Percentiles rank a stretch among this genome's conserved stretches.
Evolutionary conservation across 2,888 invertebrate species (phyloP).

Genomic region (Nymphalis urticae): DNA sequence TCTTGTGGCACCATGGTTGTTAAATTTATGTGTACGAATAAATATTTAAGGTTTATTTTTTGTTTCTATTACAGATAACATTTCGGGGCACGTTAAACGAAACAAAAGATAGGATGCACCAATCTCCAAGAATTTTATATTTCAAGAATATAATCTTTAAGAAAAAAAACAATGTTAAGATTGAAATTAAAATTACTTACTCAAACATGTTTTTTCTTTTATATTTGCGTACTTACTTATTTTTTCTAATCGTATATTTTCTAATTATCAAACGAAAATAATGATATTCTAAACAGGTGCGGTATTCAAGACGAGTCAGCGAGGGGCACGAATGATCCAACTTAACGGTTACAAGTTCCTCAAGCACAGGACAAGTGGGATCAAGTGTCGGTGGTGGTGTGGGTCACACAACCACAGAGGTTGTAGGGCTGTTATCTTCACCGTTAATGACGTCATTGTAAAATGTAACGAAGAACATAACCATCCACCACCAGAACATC

Average conservation of each 20-base stretch:
- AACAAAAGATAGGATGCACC: neutral
- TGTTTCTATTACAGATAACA: constrained; percentile 4
- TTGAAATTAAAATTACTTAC: too few relatives aligned
- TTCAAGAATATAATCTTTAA: too few relatives aligned
- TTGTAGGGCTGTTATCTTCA: constrained; percentile 47
- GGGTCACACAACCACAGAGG: constrained; percentile 32
- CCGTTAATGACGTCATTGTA: constrained; percentile 37
- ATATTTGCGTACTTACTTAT: too few relatives aligned
- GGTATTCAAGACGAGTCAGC: constrained; percentile 20
- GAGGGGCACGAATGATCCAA: constrained; percentile 41
- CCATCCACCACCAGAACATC: constrained; percentile 31
- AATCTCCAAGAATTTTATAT: neutral
- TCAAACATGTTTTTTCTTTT: too few relatives aligned
- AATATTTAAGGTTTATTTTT: neutral
- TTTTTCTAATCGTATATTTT: too few relatives aligned
- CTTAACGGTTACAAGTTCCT: constrained; percentile 43
- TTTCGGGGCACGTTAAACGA: neutral
- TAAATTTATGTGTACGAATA: neutral
- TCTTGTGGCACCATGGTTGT: constrained; percentile 6
- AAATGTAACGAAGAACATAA: constrained; percentile 40
- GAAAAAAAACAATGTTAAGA: too few relatives aligned
- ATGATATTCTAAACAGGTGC: constrained; percentile 24
- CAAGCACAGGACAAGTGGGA: constrained; percentile 33
- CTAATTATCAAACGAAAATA: too few relatives aligned
- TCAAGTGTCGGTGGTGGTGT: constrained; percentile 38